Evolutionary conservation across 2,888 invertebrate species (phyloP).

Genomic region (Margaritifera margaritifera): DNA sequence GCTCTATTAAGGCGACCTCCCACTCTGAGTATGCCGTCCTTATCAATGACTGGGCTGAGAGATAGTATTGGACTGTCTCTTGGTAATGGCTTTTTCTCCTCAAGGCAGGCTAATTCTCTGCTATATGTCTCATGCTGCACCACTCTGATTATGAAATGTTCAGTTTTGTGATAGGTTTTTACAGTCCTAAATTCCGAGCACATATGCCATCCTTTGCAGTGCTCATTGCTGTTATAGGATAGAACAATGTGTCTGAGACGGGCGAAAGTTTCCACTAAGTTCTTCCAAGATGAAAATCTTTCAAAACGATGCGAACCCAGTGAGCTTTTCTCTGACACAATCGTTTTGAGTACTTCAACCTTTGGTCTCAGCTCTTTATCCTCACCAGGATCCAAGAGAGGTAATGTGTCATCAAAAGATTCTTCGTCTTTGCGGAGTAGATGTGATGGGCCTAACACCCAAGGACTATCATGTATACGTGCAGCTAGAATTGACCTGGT

Average conservation of each 20-base stretch:
- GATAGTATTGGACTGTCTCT: constrained; percentile 15
- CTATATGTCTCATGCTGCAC: constrained; percentile 22
- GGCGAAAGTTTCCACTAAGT: constrained; percentile 14
- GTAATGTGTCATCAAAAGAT: neutral
- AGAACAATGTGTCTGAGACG: constrained; percentile 1
- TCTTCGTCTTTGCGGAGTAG: neutral
- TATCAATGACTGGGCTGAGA: constrained; percentile 19
- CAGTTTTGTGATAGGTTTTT: constrained; percentile 4
- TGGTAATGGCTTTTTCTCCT: constrained; percentile 4
- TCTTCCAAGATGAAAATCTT: constrained; percentile 29
- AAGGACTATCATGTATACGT: constrained; percentile 14
- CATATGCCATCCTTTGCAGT: constrained; percentile 24
- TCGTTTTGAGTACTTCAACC: constrained; percentile 2
- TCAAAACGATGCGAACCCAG: constrained; percentile 17
- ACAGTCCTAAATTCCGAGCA: constrained; percentile 3
- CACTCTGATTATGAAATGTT: constrained; percentile 14
- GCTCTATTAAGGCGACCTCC: constrained; percentile 24
- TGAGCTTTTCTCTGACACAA: neutral
- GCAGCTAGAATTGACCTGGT: constrained; percentile 16
- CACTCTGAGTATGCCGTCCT: constrained; percentile 24
- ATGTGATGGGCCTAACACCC: constrained; percentile 24
- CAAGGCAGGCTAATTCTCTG: constrained; percentile 10
- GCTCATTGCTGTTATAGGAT: neutral
- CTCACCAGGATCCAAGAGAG: constrained; percentile 14
- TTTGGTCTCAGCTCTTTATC: constrained; percentile 24